phyloP scores from a whole-genome alignment of 2,888 invertebrate species.

The Nudaria mundana region DNA sequence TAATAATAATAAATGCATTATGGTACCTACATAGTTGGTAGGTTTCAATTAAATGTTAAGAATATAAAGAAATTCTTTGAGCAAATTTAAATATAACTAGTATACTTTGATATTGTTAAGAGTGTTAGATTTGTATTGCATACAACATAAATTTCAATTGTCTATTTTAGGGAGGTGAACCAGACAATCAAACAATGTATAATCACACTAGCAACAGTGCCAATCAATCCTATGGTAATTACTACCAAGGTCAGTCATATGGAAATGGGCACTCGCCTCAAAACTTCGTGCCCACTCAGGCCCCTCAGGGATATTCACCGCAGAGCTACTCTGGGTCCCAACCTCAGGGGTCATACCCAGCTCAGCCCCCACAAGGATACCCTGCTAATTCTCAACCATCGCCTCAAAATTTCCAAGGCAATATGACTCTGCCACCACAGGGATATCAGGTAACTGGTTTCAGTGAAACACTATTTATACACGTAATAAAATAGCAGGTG shows the following conservation, averaged over 20 bases:
- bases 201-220: constrained; percentile 68
- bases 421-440: constrained; percentile 72
- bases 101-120: too few species aligned
- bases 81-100: too few species aligned
- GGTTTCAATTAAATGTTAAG: too few species aligned
- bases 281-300: constrained; percentile 59
- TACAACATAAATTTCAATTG: neutral
- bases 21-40: too few species aligned
- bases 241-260: constrained; percentile 72
- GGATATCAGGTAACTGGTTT: constrained; percentile 70
- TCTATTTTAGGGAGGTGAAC: constrained; percentile 67
- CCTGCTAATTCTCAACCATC: constrained; percentile 69
- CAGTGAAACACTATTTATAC: too few species aligned
- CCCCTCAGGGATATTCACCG: constrained; percentile 69
- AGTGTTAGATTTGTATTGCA: too few species aligned
- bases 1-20: too few species aligned
- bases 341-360: constrained; percentile 55
- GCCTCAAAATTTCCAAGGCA: constrained; percentile 67
- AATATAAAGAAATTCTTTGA: too few species aligned
- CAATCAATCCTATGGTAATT: constrained; percentile 68
- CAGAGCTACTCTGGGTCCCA: constrained; percentile 63
- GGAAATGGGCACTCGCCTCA: constrained; percentile 75
- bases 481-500: too few species aligned
- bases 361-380: constrained; percentile 61
- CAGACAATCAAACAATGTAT: constrained; percentile 70